Base-by-base conservation (phyloP, 2,797 vertebrate genomes). In the Morus bassanus region DNA sequence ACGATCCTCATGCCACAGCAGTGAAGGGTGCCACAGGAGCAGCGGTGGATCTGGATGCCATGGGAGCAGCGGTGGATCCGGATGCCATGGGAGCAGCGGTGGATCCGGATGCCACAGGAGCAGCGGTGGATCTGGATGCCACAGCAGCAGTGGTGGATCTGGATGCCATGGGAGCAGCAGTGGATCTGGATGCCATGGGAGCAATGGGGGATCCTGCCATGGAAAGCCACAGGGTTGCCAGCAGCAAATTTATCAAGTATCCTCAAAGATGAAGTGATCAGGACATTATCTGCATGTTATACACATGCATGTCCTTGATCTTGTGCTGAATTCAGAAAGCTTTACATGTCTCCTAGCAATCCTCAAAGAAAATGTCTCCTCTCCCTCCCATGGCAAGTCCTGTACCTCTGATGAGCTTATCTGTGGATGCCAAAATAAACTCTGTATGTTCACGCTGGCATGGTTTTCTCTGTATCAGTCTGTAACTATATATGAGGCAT, bases 371-470 rank as follows among this genome's bases (percentile, higher is more conserved):
- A 69, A 35, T 2, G 5, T 5, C 43, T 56, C 46, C 23, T 46
- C 21, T 48, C 56, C 21, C 17, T 86, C 8, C 39, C 41, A 18
- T 23, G 35, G 11, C 1, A 3, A 22, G 6, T 10, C 18, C 57
- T 70, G 59, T 48, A 25, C 45, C 50, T 19, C 39, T 23, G 18
- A 10, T 8, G 39, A 54, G 54, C 51, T 85, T 21, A 8, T 69
- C 70, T 31, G 9, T 2, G 27, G 41, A 25, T 69, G 82, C 48
- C 74, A 67, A 91, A 96, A 85, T 85, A 84, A 43, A 41, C 3
- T 22, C 28, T 24, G 11, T 10, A 15, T 0, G 0, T 8, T 61
- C 39, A 24, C 0, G 0, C 30, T 33, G 70, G 57, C 1, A 6
- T 0, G 0, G 8, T 1, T 33, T 51, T 39, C n/a, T 84, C 22